phyloP scores from a whole-genome alignment of 1,140 invertebrate genomes.

The Megalopta genalis region DNA sequence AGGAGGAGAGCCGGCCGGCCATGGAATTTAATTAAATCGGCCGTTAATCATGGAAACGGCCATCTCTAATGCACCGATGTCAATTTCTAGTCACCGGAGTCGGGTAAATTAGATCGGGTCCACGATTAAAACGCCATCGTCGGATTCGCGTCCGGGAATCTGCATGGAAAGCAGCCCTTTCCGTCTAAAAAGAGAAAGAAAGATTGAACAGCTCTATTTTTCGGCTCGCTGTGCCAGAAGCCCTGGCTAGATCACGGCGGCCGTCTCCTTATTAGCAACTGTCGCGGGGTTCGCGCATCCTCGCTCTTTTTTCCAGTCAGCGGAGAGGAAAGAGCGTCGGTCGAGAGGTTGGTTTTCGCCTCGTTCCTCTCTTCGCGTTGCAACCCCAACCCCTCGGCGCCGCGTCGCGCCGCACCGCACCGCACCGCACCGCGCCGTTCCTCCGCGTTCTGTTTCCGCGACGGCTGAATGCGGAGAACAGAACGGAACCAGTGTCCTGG shows the following conservation, averaged over 20 bases:
- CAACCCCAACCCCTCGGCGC: neutral
- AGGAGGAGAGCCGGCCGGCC: neutral
- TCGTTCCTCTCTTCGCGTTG: neutral
- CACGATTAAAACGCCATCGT: constrained; percentile 26
- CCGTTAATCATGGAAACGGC: constrained; percentile 27
- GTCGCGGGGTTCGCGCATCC: constrained; percentile 50
- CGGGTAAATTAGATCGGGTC: constrained; percentile 3
- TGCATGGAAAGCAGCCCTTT: constrained; percentile 33
- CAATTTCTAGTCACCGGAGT: constrained; percentile 12
- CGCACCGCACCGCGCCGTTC: neutral
- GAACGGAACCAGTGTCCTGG: constrained; percentile 60
- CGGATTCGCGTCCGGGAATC: neutral
- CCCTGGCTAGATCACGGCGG: constrained; percentile 30
- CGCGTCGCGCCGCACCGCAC: too few species aligned
- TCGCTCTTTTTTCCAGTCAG: constrained; percentile 56
- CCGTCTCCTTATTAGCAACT: constrained; percentile 62
- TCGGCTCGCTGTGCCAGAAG: constrained; percentile 42
- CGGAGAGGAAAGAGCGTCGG: constrained; percentile 55
- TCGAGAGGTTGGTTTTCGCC: constrained; percentile 35
- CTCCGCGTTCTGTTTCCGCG: constrained; percentile 16
- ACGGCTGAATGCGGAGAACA: constrained; percentile 46
- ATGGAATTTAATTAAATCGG: constrained; percentile 31
- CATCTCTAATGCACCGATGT: constrained; percentile 17
- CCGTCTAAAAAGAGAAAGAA: too few species aligned
- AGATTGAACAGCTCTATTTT: constrained; percentile 4